Percentiles rank a stretch among this genome's conserved stretches.
Evolutionary conservation across 2,113 vertebrate species (phyloP).

Genomic region (Poeciliopsis retropinna): DNA sequence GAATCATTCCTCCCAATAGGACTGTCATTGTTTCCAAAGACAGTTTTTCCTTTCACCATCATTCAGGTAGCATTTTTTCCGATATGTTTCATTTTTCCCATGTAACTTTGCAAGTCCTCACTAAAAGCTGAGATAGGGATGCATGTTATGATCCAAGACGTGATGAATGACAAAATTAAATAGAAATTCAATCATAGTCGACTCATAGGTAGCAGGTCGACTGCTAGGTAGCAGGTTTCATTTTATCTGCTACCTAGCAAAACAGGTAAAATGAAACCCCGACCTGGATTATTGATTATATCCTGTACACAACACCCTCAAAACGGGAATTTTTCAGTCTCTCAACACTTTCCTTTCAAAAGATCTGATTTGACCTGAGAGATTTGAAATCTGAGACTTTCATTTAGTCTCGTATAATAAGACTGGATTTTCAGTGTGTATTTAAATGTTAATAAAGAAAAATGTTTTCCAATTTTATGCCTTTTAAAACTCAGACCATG

Average conservation of each 20-base stretch:
- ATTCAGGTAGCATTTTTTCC: slow-evolving; percentile 71
- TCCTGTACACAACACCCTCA: not conserved
- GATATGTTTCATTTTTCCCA: slow-evolving; percentile 56
- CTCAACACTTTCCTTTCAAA: not conserved
- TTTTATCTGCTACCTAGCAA: no score
- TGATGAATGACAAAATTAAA: slow-evolving; percentile 14
- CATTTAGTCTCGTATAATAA: no score
- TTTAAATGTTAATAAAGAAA: not conserved
- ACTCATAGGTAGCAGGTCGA: no score
- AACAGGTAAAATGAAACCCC: not conserved
- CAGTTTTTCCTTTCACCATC: slow-evolving; percentile 37
- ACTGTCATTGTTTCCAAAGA: slow-evolving; percentile 78
- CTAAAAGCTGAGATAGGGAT: slow-evolving; percentile 20
- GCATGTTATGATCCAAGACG: not conserved
- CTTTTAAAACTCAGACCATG: no score
- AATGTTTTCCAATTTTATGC: not conserved
- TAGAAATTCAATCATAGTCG: not conserved
- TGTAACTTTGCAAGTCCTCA: slow-evolving; percentile 26
- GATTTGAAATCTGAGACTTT: no score
- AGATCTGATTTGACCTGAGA: not conserved
- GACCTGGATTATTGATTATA: not conserved
- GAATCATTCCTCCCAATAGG: slow-evolving; percentile 70
- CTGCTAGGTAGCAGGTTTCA: no score
- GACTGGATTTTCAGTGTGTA: no score
- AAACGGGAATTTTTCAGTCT: not conserved